Evolutionary conservation across 2,888 invertebrate species (phyloP).

Genomic region (Sceliomorpha sp.): DNA sequence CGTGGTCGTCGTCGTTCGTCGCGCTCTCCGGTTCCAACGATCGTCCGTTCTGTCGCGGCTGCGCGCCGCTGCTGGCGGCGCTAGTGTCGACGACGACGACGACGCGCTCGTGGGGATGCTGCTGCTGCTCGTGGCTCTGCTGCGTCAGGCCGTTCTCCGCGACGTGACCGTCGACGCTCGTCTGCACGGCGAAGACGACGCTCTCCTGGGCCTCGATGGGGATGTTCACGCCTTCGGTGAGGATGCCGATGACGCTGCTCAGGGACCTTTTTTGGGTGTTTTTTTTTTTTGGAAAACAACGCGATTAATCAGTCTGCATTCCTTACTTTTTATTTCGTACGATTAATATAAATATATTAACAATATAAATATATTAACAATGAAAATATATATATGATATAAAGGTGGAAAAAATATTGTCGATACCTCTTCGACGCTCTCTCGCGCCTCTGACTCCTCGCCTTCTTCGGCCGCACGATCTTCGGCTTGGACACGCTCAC

Average conservation of each 20-base stretch:
- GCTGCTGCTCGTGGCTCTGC: too few relatives aligned
- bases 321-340: too few relatives aligned
- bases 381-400: background rate
- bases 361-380: background rate
- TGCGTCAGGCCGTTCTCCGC: too few relatives aligned
- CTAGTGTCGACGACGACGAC: too few relatives aligned
- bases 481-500: constrained; percentile 68
- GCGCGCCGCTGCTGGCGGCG: too few relatives aligned
- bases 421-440: constrained; percentile 60
- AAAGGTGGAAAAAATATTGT: too few relatives aligned
- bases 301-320: too few relatives aligned
- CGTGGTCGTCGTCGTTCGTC: too few relatives aligned
- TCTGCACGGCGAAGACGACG: constrained; percentile 72
- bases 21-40: too few relatives aligned
- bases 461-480: constrained; percentile 71
- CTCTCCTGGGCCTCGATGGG: constrained; percentile 72
- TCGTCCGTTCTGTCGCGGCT: too few relatives aligned
- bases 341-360: background rate
- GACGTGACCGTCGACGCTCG: constrained; percentile 66
- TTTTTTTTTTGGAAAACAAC: too few relatives aligned
- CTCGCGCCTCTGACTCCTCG: constrained; percentile 68
- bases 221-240: constrained; percentile 77
- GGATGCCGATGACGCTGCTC: constrained; percentile 76
- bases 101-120: too few relatives aligned
- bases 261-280: constrained; percentile 64